Percentiles rank a stretch among this genome's conserved stretches.
Evolutionary conservation across 2,797 vertebrate species (phyloP).

Genomic region (Pseudochirops cupreus): DNA sequence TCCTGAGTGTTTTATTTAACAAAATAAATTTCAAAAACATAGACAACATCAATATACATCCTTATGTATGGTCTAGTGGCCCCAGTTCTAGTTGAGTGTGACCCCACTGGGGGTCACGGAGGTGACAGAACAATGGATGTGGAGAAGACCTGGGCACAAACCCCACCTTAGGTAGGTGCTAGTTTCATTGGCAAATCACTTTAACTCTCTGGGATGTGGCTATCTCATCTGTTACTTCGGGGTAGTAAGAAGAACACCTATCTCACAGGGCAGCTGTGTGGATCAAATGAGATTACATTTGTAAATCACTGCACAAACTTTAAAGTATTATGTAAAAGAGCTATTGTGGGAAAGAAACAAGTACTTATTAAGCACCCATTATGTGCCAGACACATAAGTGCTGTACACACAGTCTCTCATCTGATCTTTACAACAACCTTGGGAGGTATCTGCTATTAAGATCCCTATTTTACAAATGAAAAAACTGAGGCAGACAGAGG

Average conservation of each 20-base stretch:
- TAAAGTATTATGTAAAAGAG: not conserved
- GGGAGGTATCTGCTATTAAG: not conserved
- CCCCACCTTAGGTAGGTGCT: not conserved
- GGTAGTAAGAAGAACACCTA: not conserved
- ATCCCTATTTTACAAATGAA: not conserved
- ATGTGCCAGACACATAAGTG: not conserved
- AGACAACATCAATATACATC: not conserved
- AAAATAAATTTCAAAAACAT: not conserved
- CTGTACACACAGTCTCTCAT: not conserved
- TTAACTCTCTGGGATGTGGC: not conserved
- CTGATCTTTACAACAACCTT: not conserved
- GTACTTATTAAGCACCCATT: not conserved
- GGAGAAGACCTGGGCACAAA: not conserved
- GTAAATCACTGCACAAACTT: not conserved
- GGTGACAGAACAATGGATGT: not conserved
- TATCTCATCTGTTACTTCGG: not conserved
- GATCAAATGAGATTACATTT: not conserved
- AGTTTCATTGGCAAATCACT: not conserved
- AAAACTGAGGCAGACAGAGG: not conserved
- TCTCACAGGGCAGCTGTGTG: not conserved
- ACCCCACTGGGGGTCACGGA: not conserved
- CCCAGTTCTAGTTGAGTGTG: not conserved
- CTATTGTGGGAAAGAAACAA: not conserved
- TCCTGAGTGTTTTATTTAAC: not conserved
- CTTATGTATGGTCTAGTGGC: not conserved